Conservation (phyloP, 2,113 vertebrate species). For the Chaetops frenatus region DNA sequence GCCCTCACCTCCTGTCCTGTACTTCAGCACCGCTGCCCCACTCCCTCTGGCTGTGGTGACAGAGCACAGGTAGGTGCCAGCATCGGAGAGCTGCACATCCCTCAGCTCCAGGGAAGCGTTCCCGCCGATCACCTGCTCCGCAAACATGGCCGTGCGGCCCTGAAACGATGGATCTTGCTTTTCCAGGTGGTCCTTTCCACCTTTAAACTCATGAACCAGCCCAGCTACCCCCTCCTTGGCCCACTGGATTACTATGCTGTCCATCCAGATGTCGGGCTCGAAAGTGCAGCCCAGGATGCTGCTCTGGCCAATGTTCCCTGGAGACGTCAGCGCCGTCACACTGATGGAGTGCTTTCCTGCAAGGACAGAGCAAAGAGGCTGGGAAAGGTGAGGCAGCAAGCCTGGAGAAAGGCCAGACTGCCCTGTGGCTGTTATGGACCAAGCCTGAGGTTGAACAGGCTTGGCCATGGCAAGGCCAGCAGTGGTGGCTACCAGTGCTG, state of each 20-base stretch:
- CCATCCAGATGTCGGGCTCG: constrained; percentile 11
- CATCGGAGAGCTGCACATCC: constrained; percentile 49
- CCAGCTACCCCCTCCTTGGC: constrained; percentile 52
- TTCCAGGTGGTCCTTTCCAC: constrained; percentile 51
- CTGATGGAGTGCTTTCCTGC: constrained; percentile 50
- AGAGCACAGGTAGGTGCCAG: constrained; percentile 58
- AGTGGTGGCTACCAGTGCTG: not conserved
- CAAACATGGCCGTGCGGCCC: constrained; percentile 52
- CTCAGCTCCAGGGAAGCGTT: constrained; percentile 69
- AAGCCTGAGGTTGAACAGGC: accelerated
- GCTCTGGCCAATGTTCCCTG: constrained; percentile 46
- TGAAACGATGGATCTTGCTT: constrained; percentile 30
- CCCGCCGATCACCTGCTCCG: constrained; percentile 46
- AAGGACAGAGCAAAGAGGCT: not conserved
- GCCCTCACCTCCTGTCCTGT: constrained; percentile 71
- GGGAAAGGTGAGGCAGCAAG: not conserved
- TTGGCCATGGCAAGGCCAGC: not conserved
- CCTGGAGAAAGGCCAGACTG: not conserved
- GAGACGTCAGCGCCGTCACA: not conserved
- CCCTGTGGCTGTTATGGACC: not conserved
- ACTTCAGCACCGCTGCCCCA: constrained; percentile 31
- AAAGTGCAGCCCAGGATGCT: constrained; percentile 66
- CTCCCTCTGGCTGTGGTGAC: constrained; percentile 66
- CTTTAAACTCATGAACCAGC: constrained; percentile 61
- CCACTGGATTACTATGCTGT: constrained; percentile 63